Base-by-base conservation (phyloP, 1,140 invertebrate genomes). In the Physella acuta region DNA sequence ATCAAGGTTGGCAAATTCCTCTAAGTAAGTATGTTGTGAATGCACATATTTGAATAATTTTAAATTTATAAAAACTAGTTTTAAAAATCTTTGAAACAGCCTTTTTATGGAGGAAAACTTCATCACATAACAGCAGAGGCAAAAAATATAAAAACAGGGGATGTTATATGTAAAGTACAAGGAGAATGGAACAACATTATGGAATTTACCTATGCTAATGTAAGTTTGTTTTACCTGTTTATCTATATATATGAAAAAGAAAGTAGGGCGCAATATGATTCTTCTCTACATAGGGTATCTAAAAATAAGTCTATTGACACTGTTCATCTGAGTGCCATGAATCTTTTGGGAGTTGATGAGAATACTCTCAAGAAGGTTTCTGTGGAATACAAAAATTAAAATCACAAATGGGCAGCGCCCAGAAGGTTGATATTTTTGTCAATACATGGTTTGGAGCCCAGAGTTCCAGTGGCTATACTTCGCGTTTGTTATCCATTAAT, bases 21-120 rank as follows among this genome's bases (percentile, higher is more conserved):
- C 44, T 14, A n/a, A 49, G 44, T 49, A 14, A 49, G 11, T 49
- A 14, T 49, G n/a, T 49, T 11, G 3, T 16, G 44, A 62, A 34
- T 11, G 5, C 14, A 31, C 26, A 31, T 8, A 34, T 5, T 4
- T 4, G 33, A 34, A 34, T n/a, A 34, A 8, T 60, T 28, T 60
- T 34, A 16, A 56, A 56, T 16, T 11, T 11, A 8, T 8, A 16
- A 16, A 11, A 56, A 8, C 11, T 8, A 8, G 8, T 56, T 26
- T 56, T 56, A 8, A 26, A 26, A n/a, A n/a, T 11, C 26, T 56
- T 16, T 16, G 26, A 8, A 16, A 26, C 69, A 86, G 88, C 95
- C 95, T 17, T 97, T 98, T 86, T 98, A 98, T 84, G 94, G 95
- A 26, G 95, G 95, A 34, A 97, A 96, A 85, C 92, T 94, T 76